Evolutionary conservation across 2,888 invertebrate genomes (phyloP).

Genomic region (Acronicta alni): DNA sequence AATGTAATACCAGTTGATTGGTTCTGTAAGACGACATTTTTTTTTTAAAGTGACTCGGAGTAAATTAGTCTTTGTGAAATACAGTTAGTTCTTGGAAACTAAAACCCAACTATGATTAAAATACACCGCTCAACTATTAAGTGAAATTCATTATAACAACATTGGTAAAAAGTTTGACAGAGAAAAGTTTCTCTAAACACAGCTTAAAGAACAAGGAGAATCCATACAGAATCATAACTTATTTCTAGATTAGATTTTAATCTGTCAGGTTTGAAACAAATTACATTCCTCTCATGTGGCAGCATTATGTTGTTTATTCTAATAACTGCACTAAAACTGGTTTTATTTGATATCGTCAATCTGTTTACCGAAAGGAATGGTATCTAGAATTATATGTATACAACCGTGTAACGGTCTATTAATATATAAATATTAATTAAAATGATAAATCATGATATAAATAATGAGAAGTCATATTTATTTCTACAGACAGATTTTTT

Average conservation of each 20-base stretch:
- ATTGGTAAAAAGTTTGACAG: too few relatives aligned
- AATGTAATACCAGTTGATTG: slow-evolving; percentile 43
- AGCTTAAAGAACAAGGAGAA: slow-evolving; percentile 16
- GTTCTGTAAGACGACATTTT: slow-evolving; percentile 27
- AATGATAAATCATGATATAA: too few relatives aligned
- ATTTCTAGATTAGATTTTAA: slow-evolving; percentile 23
- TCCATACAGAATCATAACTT: slow-evolving; percentile 25
- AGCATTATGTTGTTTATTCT: slow-evolving; percentile 7
- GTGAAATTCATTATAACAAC: not conserved
- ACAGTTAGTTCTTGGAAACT: slow-evolving; percentile 11
- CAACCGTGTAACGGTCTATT: too few relatives aligned
- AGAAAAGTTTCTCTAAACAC: too few relatives aligned
- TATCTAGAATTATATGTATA: too few relatives aligned
- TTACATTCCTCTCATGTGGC: slow-evolving; percentile 23
- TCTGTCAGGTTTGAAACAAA: slow-evolving; percentile 27
- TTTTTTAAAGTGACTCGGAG: slow-evolving; percentile 8
- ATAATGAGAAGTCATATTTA: too few relatives aligned
- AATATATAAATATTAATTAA: too few relatives aligned
- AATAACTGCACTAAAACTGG: slow-evolving; percentile 1
- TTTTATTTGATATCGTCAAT: not conserved
- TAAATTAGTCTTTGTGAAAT: slow-evolving; percentile 10
- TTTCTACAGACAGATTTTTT: too few relatives aligned
- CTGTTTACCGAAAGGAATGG: too few relatives aligned
- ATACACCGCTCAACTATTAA: not conserved
- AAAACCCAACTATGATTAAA: slow-evolving; percentile 2